phyloP scores from a whole-genome alignment of 2,113 vertebrate genomes.

The Thamnophis sirtalis region DNA sequence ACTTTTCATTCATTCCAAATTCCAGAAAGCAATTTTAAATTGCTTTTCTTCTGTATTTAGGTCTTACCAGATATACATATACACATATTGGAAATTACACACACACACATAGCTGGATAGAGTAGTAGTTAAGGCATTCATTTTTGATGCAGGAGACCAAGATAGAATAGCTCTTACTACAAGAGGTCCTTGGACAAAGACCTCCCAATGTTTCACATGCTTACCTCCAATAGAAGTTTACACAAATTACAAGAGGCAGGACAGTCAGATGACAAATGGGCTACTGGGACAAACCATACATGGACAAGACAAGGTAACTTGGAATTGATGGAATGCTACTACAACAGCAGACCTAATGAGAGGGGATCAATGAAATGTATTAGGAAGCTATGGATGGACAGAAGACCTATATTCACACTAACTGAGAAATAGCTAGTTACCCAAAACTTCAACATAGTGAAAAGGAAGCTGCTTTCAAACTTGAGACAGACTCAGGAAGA shows the following conservation, averaged over 20 bases:
- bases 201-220: background rate
- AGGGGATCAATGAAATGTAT: background rate
- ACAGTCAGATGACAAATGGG: background rate
- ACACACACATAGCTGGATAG: background rate
- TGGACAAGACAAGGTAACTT: background rate
- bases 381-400: background rate
- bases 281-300: background rate
- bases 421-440: background rate
- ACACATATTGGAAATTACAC: background rate
- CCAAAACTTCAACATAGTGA: background rate
- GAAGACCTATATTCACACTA: background rate
- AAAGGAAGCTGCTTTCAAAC: background rate
- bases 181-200: background rate
- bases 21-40: background rate
- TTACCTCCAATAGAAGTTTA: background rate
- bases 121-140: background rate
- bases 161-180: background rate
- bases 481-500: background rate
- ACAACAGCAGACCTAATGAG: background rate
- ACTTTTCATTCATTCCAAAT: background rate
- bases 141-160: background rate
- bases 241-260: background rate
- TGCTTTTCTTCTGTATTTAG: background rate
- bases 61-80: background rate
- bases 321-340: background rate